phyloP scores from a whole-genome alignment of 1,140 invertebrate genomes.

The Apolygus lucorum region DNA sequence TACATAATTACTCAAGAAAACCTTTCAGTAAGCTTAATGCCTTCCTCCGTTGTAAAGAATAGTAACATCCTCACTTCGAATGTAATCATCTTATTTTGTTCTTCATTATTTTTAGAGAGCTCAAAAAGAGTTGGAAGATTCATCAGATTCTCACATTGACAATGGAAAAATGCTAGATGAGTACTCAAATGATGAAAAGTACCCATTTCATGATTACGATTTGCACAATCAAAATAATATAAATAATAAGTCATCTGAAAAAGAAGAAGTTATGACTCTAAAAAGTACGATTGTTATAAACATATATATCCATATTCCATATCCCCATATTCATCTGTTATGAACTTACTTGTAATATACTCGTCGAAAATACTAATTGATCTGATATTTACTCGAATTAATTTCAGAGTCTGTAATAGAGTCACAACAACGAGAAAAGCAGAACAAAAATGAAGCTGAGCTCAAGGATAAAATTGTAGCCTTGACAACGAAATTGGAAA shows the following conservation, averaged over 20 bases:
- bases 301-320: no score
- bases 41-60: no score
- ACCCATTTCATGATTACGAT: conserved; percentile 9
- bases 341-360: no score
- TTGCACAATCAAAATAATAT: conserved; percentile 17
- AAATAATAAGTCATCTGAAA: conserved; percentile 24
- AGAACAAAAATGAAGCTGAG: conserved; percentile 32
- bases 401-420: conserved; percentile 31
- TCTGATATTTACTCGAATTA: no score
- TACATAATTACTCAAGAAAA: conserved; percentile 37
- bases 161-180: not conserved
- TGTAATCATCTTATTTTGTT: no score
- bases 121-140: conserved; percentile 6
- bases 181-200: conserved; percentile 4
- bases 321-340: no score
- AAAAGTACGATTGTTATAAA: no score
- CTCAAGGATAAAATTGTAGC: conserved; percentile 29
- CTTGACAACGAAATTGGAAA: conserved; percentile 27
- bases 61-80: no score
- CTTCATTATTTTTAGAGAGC: conserved; percentile 1
- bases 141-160: no score
- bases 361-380: no score
- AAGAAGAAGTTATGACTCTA: conserved; percentile 21
- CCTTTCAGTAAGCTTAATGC: conserved; percentile 30
- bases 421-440: conserved; percentile 31